Conservation (phyloP, 2,797 vertebrate species). For the Peromyscus melanophrys region DNA sequence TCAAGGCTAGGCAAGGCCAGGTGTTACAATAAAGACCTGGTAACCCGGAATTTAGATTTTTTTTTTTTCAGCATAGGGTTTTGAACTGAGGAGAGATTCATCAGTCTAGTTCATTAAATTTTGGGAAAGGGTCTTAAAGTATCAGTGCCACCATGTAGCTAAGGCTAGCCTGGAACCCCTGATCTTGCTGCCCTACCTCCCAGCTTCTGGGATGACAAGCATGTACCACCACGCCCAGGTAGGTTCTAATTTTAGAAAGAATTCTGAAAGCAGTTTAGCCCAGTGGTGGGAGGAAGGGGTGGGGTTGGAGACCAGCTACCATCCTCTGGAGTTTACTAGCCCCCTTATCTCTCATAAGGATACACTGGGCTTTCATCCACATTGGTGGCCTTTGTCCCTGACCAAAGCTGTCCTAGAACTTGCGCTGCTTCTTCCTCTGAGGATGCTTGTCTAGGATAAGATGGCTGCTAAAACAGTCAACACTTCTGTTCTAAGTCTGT, state of each 20-base stretch:
- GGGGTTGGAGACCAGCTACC: not conserved
- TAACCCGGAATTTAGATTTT: not conserved
- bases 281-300: not conserved
- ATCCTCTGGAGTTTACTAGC: not conserved
- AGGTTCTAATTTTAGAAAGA: not conserved
- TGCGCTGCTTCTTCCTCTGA: not conserved
- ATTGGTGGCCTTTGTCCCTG: not conserved
- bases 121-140: not conserved
- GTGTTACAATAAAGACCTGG: conserved; percentile 3
- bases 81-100: conserved; percentile 19
- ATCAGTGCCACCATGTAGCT: not conserved
- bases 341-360: not conserved
- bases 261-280: not conserved
- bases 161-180: not conserved
- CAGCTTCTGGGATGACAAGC: not conserved
- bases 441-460: not conserved
- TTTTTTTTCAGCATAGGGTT: not conserved
- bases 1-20: not conserved
- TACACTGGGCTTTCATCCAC: not conserved
- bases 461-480: conserved; percentile 2
- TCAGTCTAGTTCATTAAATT: conserved; percentile 24
- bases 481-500: not conserved
- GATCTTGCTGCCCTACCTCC: not conserved
- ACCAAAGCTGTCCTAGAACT: not conserved
- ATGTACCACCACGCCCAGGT: not conserved